phyloP scores from a whole-genome alignment of 2,888 invertebrate genomes.

The Trissoscelio sp. region DNA sequence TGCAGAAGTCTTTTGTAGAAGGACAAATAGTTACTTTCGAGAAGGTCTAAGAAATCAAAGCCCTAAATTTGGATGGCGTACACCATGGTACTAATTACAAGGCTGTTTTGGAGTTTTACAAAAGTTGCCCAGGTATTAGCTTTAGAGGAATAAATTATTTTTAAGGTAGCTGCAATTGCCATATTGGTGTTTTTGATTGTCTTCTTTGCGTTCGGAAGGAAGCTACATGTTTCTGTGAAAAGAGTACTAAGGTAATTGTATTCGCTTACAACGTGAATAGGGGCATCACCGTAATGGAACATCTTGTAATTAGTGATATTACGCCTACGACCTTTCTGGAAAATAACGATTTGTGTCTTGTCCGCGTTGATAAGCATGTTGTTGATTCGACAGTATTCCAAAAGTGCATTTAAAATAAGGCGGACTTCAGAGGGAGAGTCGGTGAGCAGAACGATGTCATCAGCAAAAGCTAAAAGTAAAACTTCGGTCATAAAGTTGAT shows the following conservation, averaged over 20 bases:
- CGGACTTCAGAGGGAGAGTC: not conserved
- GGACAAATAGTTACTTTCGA: not conserved
- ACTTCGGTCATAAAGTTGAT: not conserved
- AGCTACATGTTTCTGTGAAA: not conserved
- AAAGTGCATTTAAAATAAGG: not conserved
- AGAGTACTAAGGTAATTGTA: not conserved
- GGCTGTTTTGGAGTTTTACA: conserved; percentile 6
- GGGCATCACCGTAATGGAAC: not conserved
- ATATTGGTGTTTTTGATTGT: not conserved
- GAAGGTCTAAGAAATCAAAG: not conserved
- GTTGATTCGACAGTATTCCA: not conserved
- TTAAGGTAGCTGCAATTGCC: not conserved
- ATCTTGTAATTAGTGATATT: not conserved
- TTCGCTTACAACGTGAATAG: not conserved
- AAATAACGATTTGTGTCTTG: conserved; percentile 5
- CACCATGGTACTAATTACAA: not conserved
- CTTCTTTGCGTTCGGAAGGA: not conserved
- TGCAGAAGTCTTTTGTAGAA: not conserved
- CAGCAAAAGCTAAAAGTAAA: not conserved
- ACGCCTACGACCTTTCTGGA: not conserved
- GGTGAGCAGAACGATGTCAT: not conserved
- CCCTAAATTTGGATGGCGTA: conserved; percentile 4
- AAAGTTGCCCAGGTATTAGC: not conserved
- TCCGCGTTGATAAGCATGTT: not conserved
- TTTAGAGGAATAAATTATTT: conserved; percentile 1